Conservation (phyloP, 2,113 vertebrate genomes). For the Mesitornis unicolor region DNA sequence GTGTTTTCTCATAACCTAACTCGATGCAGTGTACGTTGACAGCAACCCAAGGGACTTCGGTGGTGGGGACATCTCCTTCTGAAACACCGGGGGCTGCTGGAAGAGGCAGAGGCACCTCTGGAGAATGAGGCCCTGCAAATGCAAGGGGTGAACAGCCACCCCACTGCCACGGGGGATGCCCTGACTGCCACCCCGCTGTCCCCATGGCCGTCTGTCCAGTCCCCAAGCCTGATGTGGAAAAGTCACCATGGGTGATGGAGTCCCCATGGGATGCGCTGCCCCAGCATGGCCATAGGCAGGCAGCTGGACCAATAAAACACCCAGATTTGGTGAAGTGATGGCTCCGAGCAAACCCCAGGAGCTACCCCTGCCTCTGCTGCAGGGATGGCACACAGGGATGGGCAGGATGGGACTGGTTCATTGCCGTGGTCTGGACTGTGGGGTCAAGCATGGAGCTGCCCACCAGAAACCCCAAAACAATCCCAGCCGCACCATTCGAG, state of each 20-base stretch:
- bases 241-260: no score
- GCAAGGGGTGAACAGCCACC: background rate
- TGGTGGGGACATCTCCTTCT: background rate
- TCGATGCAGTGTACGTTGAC: no score
- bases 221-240: background rate
- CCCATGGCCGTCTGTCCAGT: background rate
- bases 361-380: rapidly evolving
- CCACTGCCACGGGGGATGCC: background rate
- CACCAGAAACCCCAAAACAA: no score
- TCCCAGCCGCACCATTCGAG: rapidly evolving
- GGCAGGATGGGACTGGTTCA: no score
- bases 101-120: background rate
- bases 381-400: no score
- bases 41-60: background rate
- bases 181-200: background rate
- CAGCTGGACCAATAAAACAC: no score
- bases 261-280: no score
- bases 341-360: background rate
- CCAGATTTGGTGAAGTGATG: rapidly evolving
- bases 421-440: no score
- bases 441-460: background rate
- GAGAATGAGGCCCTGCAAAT: no score
- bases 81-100: background rate
- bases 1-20: background rate
- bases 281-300: rapidly evolving